A percentile compares a stretch with the other conserved stretches of the same genome.
Conservation (phyloP, 2,113 vertebrate genomes). For the Ariopsis seemanni region DNA sequence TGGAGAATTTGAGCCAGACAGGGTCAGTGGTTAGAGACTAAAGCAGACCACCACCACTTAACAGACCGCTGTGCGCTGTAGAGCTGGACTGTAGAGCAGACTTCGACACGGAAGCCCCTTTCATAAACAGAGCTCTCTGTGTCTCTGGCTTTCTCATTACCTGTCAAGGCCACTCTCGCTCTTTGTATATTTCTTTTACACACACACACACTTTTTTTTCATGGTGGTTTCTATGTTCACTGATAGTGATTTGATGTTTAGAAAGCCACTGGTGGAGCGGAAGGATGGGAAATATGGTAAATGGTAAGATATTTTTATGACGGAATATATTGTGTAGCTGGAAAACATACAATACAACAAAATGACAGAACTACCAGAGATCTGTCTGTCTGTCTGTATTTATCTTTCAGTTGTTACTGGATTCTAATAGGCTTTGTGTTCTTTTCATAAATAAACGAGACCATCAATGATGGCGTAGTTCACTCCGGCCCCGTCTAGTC, state of each 20-base stretch:
- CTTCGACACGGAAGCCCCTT: conserved; percentile 25
- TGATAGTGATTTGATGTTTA: conserved; percentile 3
- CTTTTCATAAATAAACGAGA: too few species aligned
- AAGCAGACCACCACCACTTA: conserved; percentile 33
- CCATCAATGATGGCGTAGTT: too few species aligned
- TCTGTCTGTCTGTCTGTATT: neutral
- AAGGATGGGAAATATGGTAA: neutral
- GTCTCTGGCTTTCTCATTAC: conserved; percentile 36
- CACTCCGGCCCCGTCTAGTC: too few species aligned
- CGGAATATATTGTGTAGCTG: neutral
- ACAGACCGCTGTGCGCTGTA: conserved; percentile 17
- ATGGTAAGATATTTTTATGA: neutral
- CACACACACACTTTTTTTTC: neutral
- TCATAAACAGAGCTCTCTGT: conserved; percentile 12
- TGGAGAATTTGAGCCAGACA: conserved; percentile 26
- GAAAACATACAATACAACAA: neutral
- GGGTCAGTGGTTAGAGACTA: conserved; percentile 35
- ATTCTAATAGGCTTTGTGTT: neutral
- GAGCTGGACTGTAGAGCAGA: conserved; percentile 14
- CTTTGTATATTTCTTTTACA: neutral
- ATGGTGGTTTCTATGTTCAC: neutral
- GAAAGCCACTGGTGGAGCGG: neutral
- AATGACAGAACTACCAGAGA: neutral
- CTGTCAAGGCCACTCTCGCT: conserved; percentile 11
- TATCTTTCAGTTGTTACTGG: neutral